phyloP scores from a whole-genome alignment of 2,113 vertebrate species.

The Ochotona curzoniae region DNA sequence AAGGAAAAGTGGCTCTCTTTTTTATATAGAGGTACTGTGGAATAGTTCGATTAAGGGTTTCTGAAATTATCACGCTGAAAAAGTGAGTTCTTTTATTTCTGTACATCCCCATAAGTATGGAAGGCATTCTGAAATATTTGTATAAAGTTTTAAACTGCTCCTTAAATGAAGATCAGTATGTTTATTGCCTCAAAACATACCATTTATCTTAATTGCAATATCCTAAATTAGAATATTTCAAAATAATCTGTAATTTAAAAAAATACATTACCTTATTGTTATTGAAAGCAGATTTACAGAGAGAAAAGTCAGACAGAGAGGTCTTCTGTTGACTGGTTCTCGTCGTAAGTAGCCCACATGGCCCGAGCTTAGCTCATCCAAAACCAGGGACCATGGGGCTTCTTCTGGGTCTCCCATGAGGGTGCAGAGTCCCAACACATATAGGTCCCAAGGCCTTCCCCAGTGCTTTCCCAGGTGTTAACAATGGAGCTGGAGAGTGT shows the following conservation, averaged over 20 bases:
- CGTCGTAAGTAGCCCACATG: too few relatives aligned
- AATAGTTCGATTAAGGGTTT: slow-evolving; percentile 23
- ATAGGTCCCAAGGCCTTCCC: too few relatives aligned
- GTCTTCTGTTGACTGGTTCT: too few relatives aligned
- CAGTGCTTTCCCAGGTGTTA: too few relatives aligned
- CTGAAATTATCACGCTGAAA: slow-evolving; percentile 51
- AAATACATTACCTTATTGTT: too few relatives aligned
- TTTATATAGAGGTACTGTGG: slow-evolving; percentile 44
- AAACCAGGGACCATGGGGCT: too few relatives aligned
- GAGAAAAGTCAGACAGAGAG: too few relatives aligned
- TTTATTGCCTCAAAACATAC: neutral
- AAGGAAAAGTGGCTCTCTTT: slow-evolving; percentile 64
- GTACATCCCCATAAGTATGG: neutral
- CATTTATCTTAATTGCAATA: neutral
- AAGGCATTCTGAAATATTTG: slow-evolving; percentile 16
- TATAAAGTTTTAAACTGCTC: neutral
- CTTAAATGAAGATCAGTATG: neutral
- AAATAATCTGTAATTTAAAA: neutral
- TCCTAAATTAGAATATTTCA: neutral
- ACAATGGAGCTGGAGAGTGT: too few relatives aligned
- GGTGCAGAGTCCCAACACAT: too few relatives aligned
- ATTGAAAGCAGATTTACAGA: too few relatives aligned
- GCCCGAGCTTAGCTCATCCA: too few relatives aligned
- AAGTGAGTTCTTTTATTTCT: neutral
- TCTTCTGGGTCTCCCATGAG: too few relatives aligned